Conservation (phyloP, 2,888 invertebrate genomes). For the Pterobdella sp. region DNA sequence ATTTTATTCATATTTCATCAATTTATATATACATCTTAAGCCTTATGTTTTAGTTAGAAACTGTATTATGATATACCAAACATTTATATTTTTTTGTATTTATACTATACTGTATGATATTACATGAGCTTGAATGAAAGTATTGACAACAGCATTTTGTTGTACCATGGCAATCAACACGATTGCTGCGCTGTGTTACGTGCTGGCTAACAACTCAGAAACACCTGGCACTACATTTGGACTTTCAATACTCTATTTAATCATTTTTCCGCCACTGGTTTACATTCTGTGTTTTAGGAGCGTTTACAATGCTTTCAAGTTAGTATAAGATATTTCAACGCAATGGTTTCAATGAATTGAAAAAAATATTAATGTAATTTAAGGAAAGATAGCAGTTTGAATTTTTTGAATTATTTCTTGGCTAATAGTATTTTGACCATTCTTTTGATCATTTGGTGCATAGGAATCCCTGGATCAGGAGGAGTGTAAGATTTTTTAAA, state of each 20-base stretch:
- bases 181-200: constrained; percentile 11
- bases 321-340: constrained; percentile 10
- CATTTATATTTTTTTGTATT: not conserved
- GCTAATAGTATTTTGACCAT: constrained; percentile 67
- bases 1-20: not conserved
- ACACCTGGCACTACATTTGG: constrained; percentile 22
- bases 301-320: constrained; percentile 31
- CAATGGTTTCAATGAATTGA: not conserved
- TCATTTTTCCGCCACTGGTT: constrained; percentile 17
- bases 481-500: constrained; percentile 64
- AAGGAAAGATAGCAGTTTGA: constrained; percentile 94
- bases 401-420: constrained; percentile 99
- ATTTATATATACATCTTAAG: not conserved
- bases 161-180: constrained; percentile 20
- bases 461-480: constrained; percentile 75
- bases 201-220: not conserved
- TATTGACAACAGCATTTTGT: constrained; percentile 19
- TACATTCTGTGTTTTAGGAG: constrained; percentile 28
- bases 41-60: not conserved
- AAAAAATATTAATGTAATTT: constrained; percentile 21
- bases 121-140: no score
- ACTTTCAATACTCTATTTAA: constrained; percentile 23
- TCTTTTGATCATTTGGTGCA: constrained; percentile 74
- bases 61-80: no score
- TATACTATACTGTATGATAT: not conserved